Percentiles rank a stretch among this genome's conserved stretches.
These are phyloP conservation scores for Caranx melampygus DNA, from an alignment of 2,113 vertebrate genomes.

Conservation along the genomic window DNA sequence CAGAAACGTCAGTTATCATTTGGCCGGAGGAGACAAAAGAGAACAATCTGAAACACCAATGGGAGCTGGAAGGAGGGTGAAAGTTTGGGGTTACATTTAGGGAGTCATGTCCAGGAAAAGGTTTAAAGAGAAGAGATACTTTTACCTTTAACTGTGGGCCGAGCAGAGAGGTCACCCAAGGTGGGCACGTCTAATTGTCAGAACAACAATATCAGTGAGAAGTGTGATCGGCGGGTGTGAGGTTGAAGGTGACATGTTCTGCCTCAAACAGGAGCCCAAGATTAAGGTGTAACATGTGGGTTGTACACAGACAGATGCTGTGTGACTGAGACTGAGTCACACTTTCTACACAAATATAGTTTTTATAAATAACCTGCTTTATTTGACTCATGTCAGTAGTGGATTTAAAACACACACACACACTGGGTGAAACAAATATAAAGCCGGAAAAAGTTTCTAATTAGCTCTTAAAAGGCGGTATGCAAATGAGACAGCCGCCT, in stretches of 20 bases:
- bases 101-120: constrained; percentile 9
- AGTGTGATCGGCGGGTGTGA: constrained; percentile 9
- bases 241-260: constrained; percentile 3
- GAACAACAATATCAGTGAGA: constrained; percentile 57
- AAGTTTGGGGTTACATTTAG: constrained; percentile 31
- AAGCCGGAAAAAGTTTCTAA: constrained; percentile 49
- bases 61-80: constrained; percentile 20
- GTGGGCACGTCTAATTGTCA: constrained; percentile 62
- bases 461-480: constrained; percentile 43
- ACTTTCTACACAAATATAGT: neutral
- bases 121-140: constrained; percentile 32
- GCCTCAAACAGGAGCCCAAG: neutral
- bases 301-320: neutral
- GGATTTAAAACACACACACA: constrained; percentile 24
- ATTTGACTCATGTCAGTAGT: neutral
- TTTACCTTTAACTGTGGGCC: constrained; percentile 64
- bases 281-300: neutral
- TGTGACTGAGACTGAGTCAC: constrained; percentile 1
- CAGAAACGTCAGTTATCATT: constrained; percentile 43
- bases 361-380: neutral
- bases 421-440: constrained; percentile 3
- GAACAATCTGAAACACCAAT: constrained; percentile 37
- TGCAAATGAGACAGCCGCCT: constrained; percentile 38
- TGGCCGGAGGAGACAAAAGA: constrained; percentile 47
- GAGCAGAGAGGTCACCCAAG: constrained; percentile 66